Evolutionary conservation across 92 coral and sea anemone species (phyloP).

Genomic region (Isaurus tuberculatus): DNA sequence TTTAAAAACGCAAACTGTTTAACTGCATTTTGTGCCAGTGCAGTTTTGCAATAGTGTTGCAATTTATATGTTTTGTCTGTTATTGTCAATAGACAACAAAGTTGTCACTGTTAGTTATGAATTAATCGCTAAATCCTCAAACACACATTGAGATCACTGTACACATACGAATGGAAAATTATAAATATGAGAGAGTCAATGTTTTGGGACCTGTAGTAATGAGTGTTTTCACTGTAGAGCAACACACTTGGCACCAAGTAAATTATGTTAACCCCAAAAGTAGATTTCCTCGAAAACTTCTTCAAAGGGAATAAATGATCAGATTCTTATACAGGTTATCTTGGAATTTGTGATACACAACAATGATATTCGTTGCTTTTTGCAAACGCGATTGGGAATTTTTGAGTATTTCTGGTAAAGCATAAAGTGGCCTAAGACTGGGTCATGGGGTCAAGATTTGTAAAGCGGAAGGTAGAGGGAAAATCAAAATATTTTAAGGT

Average conservation of each 20-base stretch:
- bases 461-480: constrained; percentile 22
- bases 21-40: constrained; percentile 14
- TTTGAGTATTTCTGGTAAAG: constrained; percentile 37
- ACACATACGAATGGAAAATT: constrained; percentile 35
- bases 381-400: constrained; percentile 20
- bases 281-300: constrained; percentile 37
- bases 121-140: constrained; percentile 49
- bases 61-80: constrained; percentile 55
- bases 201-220: constrained; percentile 6
- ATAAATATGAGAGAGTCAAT: constrained; percentile 16
- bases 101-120: constrained; percentile 66
- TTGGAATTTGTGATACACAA: constrained; percentile 63
- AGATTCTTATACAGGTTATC: constrained; percentile 68
- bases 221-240: constrained; percentile 30
- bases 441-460: constrained; percentile 72
- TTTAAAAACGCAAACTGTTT: constrained; percentile 66
- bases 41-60: constrained; percentile 24
- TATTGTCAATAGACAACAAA: constrained; percentile 65
- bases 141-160: constrained; percentile 46
- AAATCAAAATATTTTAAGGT: neutral
- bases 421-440: constrained; percentile 42
- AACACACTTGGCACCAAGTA: constrained; percentile 38
- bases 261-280: constrained; percentile 39
- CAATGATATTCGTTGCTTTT: constrained; percentile 42
- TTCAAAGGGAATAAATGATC: constrained; percentile 47